These are phyloP conservation scores for Porites rus DNA, from an alignment of 92 coral and sea anemone species.

Conservation along the genomic window DNA sequence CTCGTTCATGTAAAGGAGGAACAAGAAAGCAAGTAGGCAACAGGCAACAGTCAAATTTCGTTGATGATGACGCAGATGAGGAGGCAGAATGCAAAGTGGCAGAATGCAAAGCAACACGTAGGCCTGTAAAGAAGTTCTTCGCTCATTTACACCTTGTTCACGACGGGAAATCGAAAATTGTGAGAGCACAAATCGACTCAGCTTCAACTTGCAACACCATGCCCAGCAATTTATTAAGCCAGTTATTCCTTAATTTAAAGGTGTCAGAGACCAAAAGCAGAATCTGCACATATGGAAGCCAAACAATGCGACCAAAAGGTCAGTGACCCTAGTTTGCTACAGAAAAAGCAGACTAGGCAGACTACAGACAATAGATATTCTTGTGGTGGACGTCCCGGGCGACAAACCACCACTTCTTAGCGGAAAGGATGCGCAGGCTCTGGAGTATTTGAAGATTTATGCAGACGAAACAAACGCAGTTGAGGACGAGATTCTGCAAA, in stretches of 20 bases:
- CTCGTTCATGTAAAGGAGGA: constrained; percentile 16
- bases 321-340: constrained; percentile 41
- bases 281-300: constrained; percentile 28
- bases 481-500: too few relatives aligned
- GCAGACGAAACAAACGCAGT: constrained; percentile 34
- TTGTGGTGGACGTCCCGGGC: too few relatives aligned
- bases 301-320: too few relatives aligned
- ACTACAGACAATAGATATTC: too few relatives aligned
- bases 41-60: constrained; percentile 51
- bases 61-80: constrained; percentile 29
- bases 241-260: constrained; percentile 40
- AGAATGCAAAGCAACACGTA: too few relatives aligned
- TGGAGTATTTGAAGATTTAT: constrained; percentile 46
- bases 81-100: too few relatives aligned
- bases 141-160: too few relatives aligned
- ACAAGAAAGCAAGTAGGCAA: not conserved
- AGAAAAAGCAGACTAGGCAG: constrained; percentile 27
- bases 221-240: constrained; percentile 7
- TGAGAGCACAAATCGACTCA: too few relatives aligned
- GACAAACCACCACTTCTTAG: too few relatives aligned
- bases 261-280: constrained; percentile 43
- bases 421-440: not conserved
- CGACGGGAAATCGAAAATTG: too few relatives aligned
- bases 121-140: not conserved
- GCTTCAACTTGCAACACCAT: too few relatives aligned